A percentile compares a stretch with the other conserved stretches of the same genome.
Conservation (phyloP, 37 sponge, comb jelly and placozoan species). For the Hormiphora californensis region DNA sequence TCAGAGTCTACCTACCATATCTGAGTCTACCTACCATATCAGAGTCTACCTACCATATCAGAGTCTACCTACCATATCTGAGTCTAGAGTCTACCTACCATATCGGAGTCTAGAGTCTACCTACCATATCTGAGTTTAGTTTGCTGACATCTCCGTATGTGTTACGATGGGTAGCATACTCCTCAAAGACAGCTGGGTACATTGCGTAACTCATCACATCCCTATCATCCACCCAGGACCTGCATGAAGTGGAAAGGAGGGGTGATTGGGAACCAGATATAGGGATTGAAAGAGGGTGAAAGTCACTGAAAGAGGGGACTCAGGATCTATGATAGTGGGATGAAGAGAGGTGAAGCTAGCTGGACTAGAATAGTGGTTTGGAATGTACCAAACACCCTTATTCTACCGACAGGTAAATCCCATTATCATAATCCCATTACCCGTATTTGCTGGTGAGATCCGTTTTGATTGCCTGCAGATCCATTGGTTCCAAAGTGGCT, state of each 20-base stretch:
- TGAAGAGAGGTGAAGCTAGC: background rate
- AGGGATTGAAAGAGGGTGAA: too few relatives aligned
- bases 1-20: too few relatives aligned
- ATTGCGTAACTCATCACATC: conserved; percentile 52
- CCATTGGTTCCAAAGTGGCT: background rate
- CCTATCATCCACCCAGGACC: too few relatives aligned
- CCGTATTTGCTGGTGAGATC: background rate
- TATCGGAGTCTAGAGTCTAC: too few relatives aligned
- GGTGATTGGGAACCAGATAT: too few relatives aligned
- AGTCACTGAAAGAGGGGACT: too few relatives aligned
- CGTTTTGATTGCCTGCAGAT: background rate
- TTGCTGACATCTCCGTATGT: conserved; percentile 14
- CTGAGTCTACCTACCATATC: too few relatives aligned
- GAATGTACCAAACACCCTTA: background rate
- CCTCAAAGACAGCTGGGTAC: conserved; percentile 48
- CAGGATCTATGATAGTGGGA: too few relatives aligned
- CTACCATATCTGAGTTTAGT: conserved; percentile 14
- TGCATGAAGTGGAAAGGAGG: too few relatives aligned
- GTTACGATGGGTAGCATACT: conserved; percentile 7
- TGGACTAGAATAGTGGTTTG: background rate
- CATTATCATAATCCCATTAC: background rate
- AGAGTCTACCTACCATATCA: too few relatives aligned
- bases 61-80: too few relatives aligned
- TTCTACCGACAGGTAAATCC: background rate
- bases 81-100: too few relatives aligned